A percentile compares a stretch with the other conserved stretches of the same genome.
phyloP scores from a whole-genome alignment of 2,888 invertebrate genomes.

The Nudaria mundana region DNA sequence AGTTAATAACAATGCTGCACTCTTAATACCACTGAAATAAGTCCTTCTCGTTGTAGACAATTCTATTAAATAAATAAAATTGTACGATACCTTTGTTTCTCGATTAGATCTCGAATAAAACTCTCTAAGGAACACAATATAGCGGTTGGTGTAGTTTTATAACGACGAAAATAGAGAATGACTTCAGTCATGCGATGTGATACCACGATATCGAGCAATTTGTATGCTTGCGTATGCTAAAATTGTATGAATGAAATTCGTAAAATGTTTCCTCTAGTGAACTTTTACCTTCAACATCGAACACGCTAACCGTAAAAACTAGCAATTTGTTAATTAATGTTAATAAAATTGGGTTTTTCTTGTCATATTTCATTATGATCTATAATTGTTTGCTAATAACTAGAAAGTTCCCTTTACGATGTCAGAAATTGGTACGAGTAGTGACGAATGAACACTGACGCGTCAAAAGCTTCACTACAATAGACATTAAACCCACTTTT shows the following conservation, averaged over 20 bases:
- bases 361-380: too few relatives aligned
- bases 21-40: slow-evolving; percentile 6
- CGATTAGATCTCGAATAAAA: slow-evolving; percentile 5
- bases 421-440: too few relatives aligned
- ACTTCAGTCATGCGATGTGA: slow-evolving; percentile 22
- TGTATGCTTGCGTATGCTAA: slow-evolving; percentile 16
- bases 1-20: slow-evolving; percentile 14
- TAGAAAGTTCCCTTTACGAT: too few relatives aligned
- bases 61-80: slow-evolving; percentile 36
- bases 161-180: slow-evolving; percentile 16
- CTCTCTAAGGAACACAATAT: slow-evolving; percentile 7
- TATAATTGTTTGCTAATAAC: too few relatives aligned
- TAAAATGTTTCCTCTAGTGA: slow-evolving; percentile 10
- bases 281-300: slow-evolving; percentile 3
- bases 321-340: too few relatives aligned
- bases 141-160: slow-evolving; percentile 20
- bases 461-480: too few relatives aligned
- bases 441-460: too few relatives aligned
- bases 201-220: slow-evolving; percentile 7
- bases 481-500: too few relatives aligned
- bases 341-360: too few relatives aligned
- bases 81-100: slow-evolving; percentile 9
- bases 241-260: slow-evolving; percentile 14
- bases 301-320: slow-evolving; percentile 6
- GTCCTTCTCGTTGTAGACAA: slow-evolving; percentile 24